A percentile compares a stretch with the other conserved stretches of the same genome.
Evolutionary conservation across 1,140 invertebrate genomes (phyloP).

Genomic region (Asobara japonica): DNA sequence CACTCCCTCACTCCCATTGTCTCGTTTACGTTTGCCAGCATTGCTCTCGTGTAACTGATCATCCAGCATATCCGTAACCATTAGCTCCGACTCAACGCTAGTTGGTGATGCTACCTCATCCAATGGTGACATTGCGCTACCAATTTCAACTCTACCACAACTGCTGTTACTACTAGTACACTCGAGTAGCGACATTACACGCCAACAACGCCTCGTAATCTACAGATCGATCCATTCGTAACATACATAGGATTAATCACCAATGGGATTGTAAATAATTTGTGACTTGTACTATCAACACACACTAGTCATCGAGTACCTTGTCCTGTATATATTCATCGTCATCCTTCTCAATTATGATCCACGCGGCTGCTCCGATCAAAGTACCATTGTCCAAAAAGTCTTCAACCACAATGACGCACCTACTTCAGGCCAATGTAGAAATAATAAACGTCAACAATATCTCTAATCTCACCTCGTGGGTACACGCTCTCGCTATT

Average conservation of each 20-base stretch:
- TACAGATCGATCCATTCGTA: background rate
- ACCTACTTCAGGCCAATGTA: background rate
- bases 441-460: background rate
- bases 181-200: slow-evolving; percentile 55
- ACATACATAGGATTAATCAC: background rate
- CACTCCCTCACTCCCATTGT: slow-evolving; percentile 60
- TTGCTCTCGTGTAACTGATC: slow-evolving; percentile 46
- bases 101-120: slow-evolving; percentile 60
- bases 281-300: background rate
- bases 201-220: background rate
- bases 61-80: slow-evolving; percentile 61
- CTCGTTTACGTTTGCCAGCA: slow-evolving; percentile 51
- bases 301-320: background rate
- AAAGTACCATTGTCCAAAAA: slow-evolving; percentile 19
- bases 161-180: slow-evolving; percentile 21
- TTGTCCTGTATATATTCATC: background rate
- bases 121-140: slow-evolving; percentile 58
- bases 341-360: slow-evolving; percentile 11
- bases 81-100: slow-evolving; percentile 58
- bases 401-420: slow-evolving; percentile 2
- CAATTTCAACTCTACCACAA: slow-evolving; percentile 46
- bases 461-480: background rate
- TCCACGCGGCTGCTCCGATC: background rate
- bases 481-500: too few species aligned
- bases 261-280: background rate